Evolutionary conservation across 2,888 invertebrate genomes (phyloP).

Genomic region (Noctua pronuba): DNA sequence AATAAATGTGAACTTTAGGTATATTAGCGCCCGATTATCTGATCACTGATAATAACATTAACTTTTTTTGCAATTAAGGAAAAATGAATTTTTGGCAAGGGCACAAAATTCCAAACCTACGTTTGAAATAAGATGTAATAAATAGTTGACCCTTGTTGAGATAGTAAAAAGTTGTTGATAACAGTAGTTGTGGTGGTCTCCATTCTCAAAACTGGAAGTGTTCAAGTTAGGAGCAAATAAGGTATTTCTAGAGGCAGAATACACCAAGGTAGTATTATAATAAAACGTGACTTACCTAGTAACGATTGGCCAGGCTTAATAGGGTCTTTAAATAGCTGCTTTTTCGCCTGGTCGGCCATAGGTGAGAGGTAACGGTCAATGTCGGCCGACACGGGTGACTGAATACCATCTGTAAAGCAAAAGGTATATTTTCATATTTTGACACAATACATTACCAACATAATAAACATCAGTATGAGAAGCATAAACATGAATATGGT

Average conservation of each 20-base stretch:
- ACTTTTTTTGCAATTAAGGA: not conserved
- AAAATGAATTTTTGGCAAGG: not conserved
- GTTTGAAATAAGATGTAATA: not conserved
- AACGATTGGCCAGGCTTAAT: slow-evolving; percentile 91
- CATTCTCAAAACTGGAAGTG: not conserved
- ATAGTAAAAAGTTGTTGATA: too few species aligned
- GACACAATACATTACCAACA: not conserved
- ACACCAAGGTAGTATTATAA: not conserved
- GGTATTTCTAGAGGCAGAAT: not conserved
- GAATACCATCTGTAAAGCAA: slow-evolving; percentile 77
- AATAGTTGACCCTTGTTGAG: too few species aligned
- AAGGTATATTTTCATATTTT: not conserved
- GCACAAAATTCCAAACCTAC: not conserved
- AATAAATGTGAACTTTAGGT: too few species aligned
- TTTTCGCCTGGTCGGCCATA: slow-evolving; percentile 87
- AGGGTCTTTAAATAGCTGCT: slow-evolving; percentile 89
- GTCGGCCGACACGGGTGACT: slow-evolving; percentile 90
- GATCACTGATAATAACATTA: not conserved
- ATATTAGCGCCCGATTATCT: too few species aligned
- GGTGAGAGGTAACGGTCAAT: slow-evolving; percentile 93
- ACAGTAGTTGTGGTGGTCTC: not conserved
- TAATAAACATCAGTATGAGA: not conserved
- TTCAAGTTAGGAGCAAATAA: not conserved
- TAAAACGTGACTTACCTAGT: slow-evolving; percentile 75
- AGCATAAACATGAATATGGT: not conserved